Conservation (phyloP, 2,797 vertebrate species). For the Cheirogaleus major region DNA sequence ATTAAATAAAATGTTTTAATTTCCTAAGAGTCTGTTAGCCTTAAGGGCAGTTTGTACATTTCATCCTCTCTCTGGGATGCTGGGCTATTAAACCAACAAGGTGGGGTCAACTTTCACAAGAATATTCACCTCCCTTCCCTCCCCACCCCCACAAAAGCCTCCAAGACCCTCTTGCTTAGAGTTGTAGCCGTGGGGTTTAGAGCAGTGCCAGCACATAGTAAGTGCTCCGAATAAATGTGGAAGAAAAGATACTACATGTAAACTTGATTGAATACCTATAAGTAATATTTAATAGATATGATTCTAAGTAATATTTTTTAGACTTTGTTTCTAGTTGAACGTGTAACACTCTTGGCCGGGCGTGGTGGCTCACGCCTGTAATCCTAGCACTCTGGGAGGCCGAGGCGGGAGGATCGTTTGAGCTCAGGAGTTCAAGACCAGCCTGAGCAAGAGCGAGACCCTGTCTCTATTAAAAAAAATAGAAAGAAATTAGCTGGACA, state of each 20-base stretch:
- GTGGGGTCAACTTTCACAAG: background rate
- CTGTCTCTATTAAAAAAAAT: too few relatives aligned
- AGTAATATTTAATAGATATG: background rate
- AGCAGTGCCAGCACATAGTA: background rate
- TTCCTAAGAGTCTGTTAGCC: background rate
- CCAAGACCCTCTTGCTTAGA: background rate
- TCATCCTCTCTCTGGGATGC: background rate
- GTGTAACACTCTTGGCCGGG: background rate
- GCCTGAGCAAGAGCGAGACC: too few relatives aligned
- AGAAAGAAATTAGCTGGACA: too few relatives aligned
- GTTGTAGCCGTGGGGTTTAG: background rate
- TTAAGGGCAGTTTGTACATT: background rate
- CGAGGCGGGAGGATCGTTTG: too few relatives aligned
- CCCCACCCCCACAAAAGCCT: background rate
- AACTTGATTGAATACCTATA: background rate
- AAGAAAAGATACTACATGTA: background rate
- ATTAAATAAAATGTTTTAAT: background rate
- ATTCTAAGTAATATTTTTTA: constrained; percentile 1
- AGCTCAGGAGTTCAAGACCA: too few relatives aligned
- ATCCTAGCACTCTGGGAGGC: too few relatives aligned
- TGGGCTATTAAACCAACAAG: background rate
- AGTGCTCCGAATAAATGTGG: background rate
- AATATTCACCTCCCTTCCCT: background rate
- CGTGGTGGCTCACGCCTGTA: too few relatives aligned
- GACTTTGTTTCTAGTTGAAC: constrained; percentile 13